Conservation (phyloP, 2,113 vertebrate species). For the Erpornis zantholeuca region DNA sequence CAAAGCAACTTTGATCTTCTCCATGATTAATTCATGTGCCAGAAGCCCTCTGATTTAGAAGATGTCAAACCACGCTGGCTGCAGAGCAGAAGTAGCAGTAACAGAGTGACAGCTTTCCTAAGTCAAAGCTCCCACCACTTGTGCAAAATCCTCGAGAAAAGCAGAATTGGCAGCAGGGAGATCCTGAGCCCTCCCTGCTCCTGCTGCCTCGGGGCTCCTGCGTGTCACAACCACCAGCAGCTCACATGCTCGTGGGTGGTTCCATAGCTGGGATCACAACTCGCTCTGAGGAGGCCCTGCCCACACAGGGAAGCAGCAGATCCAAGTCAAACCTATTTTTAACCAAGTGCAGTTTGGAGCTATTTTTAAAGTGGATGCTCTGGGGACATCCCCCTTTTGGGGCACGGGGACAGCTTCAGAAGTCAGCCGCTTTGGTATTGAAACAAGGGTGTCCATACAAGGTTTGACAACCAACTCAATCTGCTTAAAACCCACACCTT, state of each 20-base stretch:
- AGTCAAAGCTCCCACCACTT: not conserved
- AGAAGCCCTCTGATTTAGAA: not conserved
- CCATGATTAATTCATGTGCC: not conserved
- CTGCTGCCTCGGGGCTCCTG: rapidly evolving
- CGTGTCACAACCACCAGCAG: not conserved
- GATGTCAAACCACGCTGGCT: not conserved
- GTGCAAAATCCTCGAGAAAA: not conserved
- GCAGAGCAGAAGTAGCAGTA: not conserved
- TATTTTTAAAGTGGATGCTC: constrained; percentile 10
- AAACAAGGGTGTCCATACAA: not conserved
- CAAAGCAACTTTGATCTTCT: constrained; percentile 15
- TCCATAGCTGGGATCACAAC: not conserved
- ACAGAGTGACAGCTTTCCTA: not conserved
- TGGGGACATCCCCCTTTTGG: not conserved
- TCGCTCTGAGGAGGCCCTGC: not conserved
- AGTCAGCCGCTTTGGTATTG: not conserved
- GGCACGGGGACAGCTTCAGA: not conserved
- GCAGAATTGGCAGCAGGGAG: not conserved
- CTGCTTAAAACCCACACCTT: not conserved
- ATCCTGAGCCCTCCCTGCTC: not conserved
- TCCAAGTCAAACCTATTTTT: constrained; percentile 23
- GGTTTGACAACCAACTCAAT: not conserved
- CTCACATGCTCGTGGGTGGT: not conserved
- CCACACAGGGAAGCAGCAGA: not conserved
- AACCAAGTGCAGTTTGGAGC: not conserved